Percentiles rank a stretch among this genome's conserved stretches.
These are phyloP conservation scores for Orthosia gracilis DNA, from an alignment of 2,888 invertebrate genomes.

Conservation along the genomic window DNA sequence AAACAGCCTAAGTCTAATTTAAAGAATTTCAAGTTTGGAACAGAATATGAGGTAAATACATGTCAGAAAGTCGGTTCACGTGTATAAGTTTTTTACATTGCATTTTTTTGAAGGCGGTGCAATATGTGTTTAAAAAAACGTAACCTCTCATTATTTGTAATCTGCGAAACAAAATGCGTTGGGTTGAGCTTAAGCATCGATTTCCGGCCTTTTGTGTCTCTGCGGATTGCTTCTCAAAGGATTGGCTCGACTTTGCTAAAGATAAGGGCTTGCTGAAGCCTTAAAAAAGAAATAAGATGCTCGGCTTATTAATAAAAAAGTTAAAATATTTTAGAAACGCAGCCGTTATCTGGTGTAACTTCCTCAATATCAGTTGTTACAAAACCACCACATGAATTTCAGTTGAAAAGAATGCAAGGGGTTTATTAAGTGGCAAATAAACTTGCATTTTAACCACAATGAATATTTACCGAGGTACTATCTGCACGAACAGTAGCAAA, in stretches of 20 bases:
- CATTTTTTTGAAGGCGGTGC: conserved; percentile 18
- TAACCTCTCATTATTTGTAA: conserved; percentile 85
- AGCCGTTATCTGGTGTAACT: neutral
- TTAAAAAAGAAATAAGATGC: conserved; percentile 6
- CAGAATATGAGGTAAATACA: neutral
- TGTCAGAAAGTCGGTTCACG: conserved; percentile 10
- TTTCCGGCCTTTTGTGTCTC: conserved; percentile 83
- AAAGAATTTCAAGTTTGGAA: neutral
- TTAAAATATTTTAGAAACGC: neutral
- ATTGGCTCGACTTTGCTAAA: conserved; percentile 32
- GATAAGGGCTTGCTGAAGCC: conserved; percentile 24
- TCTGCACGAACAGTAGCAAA: neutral
- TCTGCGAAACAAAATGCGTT: conserved; percentile 80
- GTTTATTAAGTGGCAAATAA: no score
- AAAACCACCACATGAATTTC: neutral
- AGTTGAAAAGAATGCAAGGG: neutral
- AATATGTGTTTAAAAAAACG: conserved; percentile 74
- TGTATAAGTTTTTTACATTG: neutral
- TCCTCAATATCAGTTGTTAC: neutral
- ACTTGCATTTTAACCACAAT: no score
- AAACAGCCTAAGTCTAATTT: conserved; percentile 16
- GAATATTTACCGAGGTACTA: neutral
- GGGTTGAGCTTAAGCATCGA: conserved; percentile 82
- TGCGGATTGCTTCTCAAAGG: conserved; percentile 51
- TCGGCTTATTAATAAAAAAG: neutral